Percentiles rank a stretch among this genome's conserved stretches.
Conservation (phyloP, 2,113 vertebrate genomes). For the Gymnarchus niloticus region DNA sequence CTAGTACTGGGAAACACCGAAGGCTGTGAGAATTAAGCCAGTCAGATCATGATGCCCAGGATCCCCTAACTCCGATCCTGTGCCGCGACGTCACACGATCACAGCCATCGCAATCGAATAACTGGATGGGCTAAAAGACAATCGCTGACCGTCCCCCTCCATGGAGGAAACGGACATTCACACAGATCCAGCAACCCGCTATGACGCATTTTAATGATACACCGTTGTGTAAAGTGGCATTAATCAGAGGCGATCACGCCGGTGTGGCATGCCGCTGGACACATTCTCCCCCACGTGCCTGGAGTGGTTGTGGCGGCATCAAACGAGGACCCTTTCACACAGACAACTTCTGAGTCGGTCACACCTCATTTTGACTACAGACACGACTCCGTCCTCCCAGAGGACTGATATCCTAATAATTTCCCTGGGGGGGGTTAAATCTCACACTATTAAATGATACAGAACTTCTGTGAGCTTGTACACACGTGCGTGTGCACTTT, state of each 20-base stretch:
- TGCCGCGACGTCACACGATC: neutral
- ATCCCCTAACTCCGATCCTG: neutral
- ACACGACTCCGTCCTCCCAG: neutral
- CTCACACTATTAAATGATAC: neutral
- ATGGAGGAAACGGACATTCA: neutral
- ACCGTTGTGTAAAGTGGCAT: neutral
- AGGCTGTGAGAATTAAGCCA: neutral
- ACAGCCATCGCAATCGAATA: neutral
- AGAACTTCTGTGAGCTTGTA: neutral
- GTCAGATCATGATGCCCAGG: neutral
- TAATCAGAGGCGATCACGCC: neutral
- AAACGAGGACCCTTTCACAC: neutral
- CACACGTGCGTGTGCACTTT: neutral
- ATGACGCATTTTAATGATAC: neutral
- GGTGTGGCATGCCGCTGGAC: neutral
- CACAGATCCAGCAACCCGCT: neutral
- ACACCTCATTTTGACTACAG: neutral
- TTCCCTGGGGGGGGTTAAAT: neutral
- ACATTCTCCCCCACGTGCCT: neutral
- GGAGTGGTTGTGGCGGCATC: neutral
- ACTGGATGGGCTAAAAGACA: neutral
- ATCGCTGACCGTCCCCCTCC: neutral
- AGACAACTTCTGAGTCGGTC: neutral
- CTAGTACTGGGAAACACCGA: neutral
- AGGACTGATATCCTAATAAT: neutral